Base-by-base conservation (phyloP, 2,888 invertebrate species). In the Catonia carolina region DNA sequence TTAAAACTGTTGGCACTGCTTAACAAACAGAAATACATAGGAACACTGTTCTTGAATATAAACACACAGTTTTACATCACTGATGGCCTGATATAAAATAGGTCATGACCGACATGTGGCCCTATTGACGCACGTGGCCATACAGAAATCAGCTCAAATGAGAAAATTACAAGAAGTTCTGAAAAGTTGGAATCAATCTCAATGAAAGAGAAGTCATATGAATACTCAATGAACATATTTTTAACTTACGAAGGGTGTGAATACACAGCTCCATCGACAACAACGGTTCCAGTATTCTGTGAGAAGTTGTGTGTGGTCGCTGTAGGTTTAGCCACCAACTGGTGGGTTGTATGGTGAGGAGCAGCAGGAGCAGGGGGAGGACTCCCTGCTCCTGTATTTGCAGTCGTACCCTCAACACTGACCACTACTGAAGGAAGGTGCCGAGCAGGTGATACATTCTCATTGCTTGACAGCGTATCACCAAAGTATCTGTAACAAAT, bases 401-500 rank as follows among this genome's bases (percentile, higher is more conserved):
- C 18, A 4, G 18, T 17, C 6, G 37, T n/a, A 18, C 33, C 33
- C n/a, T 49, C 49, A 49, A 49, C 33, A 18, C 18, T 35, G 12
- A 37, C 23, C 15, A 37, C 52, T 23, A 51, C 20, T n/a, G 52
- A 41, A 15, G 51, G 51, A 14, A 52, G 51, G 22, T 39, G 51
- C 20, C 57, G 37, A 22, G n/a, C 23, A 14, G 17, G 33, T 15
- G 35, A 53, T 27, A 37, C 55, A 10, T 41, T 53, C 45, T 75
- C 75, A 64, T 75, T 75, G 66, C 74, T 74, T 6, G 75, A 74
- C 53, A 77, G 69, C 22, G 77, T 75, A 60, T 77, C 76, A 45
- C 75, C 75, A 64, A 77, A 77, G 62, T 77, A 77, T 62, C 77
- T 77, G 65, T 27, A 60, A 59, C 8, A 42, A 57, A 31, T 50